A percentile compares a stretch with the other conserved stretches of the same genome.
phyloP scores from a whole-genome alignment of 2,797 vertebrate species.

The Catostomus latipinnis region DNA sequence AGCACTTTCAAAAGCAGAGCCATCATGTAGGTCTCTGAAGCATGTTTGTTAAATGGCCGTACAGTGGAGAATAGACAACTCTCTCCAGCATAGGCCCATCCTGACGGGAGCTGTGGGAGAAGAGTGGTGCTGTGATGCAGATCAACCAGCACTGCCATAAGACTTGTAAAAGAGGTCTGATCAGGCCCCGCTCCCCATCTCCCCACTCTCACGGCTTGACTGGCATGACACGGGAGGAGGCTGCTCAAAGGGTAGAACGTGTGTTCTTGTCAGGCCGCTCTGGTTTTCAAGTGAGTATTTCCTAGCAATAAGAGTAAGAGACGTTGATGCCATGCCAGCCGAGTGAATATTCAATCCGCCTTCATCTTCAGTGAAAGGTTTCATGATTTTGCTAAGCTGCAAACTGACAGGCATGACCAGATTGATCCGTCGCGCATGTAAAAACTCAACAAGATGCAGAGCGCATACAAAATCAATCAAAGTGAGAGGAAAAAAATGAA shows the following conservation, averaged over 20 bases:
- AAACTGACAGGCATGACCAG: conserved; percentile 67
- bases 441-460: conserved; percentile 57
- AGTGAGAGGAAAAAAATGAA: conserved; percentile 48
- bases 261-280: conserved; percentile 65
- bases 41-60: conserved; percentile 47
- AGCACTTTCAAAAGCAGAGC: conserved; percentile 17
- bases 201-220: conserved; percentile 62
- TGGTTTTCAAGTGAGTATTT: conserved; percentile 60
- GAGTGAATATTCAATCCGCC: conserved; percentile 66
- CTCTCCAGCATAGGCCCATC: conserved; percentile 29
- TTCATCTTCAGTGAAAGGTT: conserved; percentile 65
- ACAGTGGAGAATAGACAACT: conserved; percentile 31
- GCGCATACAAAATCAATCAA: conserved; percentile 58
- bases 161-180: conserved; percentile 70
- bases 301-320: conserved; percentile 60
- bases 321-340: conserved; percentile 23
- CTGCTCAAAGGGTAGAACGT: conserved; percentile 65
- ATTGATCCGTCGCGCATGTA: conserved; percentile 63
- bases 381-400: conserved; percentile 66
- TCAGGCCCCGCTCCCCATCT: conserved; percentile 60
- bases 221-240: conserved; percentile 63
- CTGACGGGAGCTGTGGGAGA: conserved; percentile 40
- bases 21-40: conserved; percentile 31
- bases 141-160: conserved; percentile 55
- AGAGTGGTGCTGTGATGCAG: conserved; percentile 50